A percentile compares a stretch with the other conserved stretches of the same genome.
Conservation (phyloP, 2,113 vertebrate genomes). For the Podilymbus podiceps region DNA sequence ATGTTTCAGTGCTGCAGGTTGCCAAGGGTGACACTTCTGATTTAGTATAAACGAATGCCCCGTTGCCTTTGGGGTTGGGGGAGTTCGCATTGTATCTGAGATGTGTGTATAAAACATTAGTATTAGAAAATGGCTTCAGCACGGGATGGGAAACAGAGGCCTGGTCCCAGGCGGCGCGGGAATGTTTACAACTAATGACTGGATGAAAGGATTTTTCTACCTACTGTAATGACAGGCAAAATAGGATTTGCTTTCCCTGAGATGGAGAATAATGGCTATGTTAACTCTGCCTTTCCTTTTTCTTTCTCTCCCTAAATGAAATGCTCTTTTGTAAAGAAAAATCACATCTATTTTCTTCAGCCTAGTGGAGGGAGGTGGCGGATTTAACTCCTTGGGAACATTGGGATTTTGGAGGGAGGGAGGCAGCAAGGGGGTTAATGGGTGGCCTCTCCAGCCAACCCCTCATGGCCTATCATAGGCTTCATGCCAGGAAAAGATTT, state of each 20-base stretch:
- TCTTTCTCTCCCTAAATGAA: slow-evolving; percentile 75
- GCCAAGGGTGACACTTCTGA: slow-evolving; percentile 99
- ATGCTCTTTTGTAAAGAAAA: slow-evolving; percentile 81
- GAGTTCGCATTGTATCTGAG: slow-evolving; percentile 80
- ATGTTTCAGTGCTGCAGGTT: slow-evolving; percentile 96
- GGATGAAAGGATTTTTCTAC: slow-evolving; percentile 83
- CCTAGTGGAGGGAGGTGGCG: not conserved
- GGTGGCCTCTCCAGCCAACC: slow-evolving; percentile 7
- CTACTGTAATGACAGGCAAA: slow-evolving; percentile 80
- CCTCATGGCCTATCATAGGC: not conserved
- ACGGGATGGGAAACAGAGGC: slow-evolving; percentile 77
- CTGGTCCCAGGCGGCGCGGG: slow-evolving; percentile 75
- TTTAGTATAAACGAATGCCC: slow-evolving; percentile 99
- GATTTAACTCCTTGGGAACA: slow-evolving; percentile 62
- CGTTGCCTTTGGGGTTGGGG: slow-evolving; percentile 90
- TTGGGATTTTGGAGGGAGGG: not conserved
- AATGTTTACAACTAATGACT: slow-evolving; percentile 84
- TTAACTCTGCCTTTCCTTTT: slow-evolving; percentile 73
- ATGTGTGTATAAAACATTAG: slow-evolving; percentile 86
- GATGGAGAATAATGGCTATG: slow-evolving; percentile 80
- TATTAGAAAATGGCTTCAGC: slow-evolving; percentile 82
- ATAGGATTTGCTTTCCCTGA: slow-evolving; percentile 78
- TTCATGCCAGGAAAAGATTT: not conserved
- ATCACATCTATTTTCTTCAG: slow-evolving; percentile 78
- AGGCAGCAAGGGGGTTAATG: not conserved